Percentiles rank a stretch among this genome's conserved stretches.
Conservation (phyloP, 2,797 vertebrate genomes). For the Champsocephalus esox region DNA sequence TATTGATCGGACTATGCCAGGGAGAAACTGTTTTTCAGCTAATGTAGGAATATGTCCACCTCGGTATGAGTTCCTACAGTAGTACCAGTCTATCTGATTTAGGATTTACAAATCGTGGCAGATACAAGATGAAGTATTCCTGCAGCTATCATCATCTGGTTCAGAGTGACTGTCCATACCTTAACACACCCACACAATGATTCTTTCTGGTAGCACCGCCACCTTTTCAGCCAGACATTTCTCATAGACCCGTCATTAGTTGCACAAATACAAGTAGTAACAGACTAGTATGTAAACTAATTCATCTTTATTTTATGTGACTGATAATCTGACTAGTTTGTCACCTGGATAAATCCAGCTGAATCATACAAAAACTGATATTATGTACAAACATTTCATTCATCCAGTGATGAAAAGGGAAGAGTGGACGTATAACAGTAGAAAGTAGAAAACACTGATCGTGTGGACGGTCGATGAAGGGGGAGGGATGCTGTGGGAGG, state of each 20-base stretch:
- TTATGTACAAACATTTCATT: conserved; percentile 43
- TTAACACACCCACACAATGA: conserved; percentile 1
- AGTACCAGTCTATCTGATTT: conserved; percentile 5
- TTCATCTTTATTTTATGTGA: conserved; percentile 1
- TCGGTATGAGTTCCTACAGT: background rate
- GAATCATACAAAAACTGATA: conserved; percentile 20
- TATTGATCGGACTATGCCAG: background rate
- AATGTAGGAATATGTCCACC: too few species aligned
- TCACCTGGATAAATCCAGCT: conserved; percentile 10
- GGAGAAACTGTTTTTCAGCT: background rate
- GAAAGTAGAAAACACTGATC: conserved; percentile 47
- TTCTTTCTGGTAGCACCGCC: background rate
- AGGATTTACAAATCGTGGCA: conserved; percentile 3
- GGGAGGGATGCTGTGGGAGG: conserved; percentile 19
- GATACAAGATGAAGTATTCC: conserved; percentile 19
- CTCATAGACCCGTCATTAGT: conserved; percentile 4
- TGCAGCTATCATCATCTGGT: conserved; percentile 21
- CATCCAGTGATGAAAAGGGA: conserved; percentile 34
- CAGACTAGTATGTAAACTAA: background rate
- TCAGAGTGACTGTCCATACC: conserved; percentile 2
- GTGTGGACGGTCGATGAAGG: conserved; percentile 34
- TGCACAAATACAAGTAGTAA: conserved; percentile 8
- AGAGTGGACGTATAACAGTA: conserved; percentile 21
- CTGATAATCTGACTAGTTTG: conserved; percentile 8
- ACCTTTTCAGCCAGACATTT: conserved; percentile 19